These are phyloP conservation scores for Distichodus sexfasciatus DNA, from an alignment of 2,797 vertebrate genomes.

Conservation along the genomic window DNA sequence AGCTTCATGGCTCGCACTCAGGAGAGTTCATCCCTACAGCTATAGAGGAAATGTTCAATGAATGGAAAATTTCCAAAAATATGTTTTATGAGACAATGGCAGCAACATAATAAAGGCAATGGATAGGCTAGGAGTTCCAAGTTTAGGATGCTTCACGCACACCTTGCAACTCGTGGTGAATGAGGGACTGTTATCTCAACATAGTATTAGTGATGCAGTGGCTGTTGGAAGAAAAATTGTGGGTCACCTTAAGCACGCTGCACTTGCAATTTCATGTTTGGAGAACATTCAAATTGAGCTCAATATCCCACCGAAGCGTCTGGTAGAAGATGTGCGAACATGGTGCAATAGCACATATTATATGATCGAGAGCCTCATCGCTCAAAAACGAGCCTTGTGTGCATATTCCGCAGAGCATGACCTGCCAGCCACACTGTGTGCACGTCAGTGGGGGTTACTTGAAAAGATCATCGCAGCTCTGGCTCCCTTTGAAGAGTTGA, in stretches of 20 bases:
- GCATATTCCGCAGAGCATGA: slow-evolving; percentile 18
- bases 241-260: slow-evolving; percentile 31
- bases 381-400: slow-evolving; percentile 7
- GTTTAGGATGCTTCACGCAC: not conserved
- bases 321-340: slow-evolving; percentile 12
- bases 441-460: slow-evolving; percentile 24
- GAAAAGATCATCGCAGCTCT: slow-evolving; percentile 13
- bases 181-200: not conserved
- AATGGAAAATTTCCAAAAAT: not conserved
- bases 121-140: not conserved
- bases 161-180: not conserved
- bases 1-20: not conserved
- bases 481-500: slow-evolving; percentile 20
- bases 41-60: not conserved
- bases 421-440: slow-evolving; percentile 21
- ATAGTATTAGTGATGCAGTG: not conserved
- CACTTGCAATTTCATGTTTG: slow-evolving; percentile 4
- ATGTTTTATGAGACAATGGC: not conserved
- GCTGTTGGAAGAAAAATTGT: slow-evolving; percentile 14
- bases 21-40: not conserved
- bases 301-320: not conserved
- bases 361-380: not conserved
- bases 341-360: slow-evolving; percentile 15
- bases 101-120: slow-evolving; percentile 20
- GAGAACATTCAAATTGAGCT: slow-evolving; percentile 5